A percentile compares a stretch with the other conserved stretches of the same genome.
Evolutionary conservation across 2,888 invertebrate genomes (phyloP).

Genomic region (Drosophila subquinaria): DNA sequence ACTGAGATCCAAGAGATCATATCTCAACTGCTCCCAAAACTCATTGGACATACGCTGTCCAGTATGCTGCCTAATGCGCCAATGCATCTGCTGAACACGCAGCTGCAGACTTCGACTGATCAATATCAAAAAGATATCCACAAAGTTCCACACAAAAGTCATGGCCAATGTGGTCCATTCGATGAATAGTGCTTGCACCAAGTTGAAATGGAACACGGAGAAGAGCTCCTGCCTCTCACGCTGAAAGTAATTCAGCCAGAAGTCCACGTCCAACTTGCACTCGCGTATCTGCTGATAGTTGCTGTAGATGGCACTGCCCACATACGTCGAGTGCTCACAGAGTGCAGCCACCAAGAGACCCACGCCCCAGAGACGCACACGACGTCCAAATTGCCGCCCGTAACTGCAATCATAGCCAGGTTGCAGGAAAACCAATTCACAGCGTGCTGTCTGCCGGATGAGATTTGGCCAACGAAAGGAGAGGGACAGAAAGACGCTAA

Average conservation of each 20-base stretch:
- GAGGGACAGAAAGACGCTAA: conserved; percentile 73
- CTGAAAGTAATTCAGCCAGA: conserved; percentile 80
- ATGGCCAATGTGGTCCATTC: conserved; percentile 85
- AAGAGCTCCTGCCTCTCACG: conserved; percentile 81
- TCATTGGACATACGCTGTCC: conserved; percentile 86
- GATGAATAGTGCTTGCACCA: conserved; percentile 73
- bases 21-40: conserved; percentile 89
- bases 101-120: conserved; percentile 89
- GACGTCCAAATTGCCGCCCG: conserved; percentile 63
- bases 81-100: conserved; percentile 88
- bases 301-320: conserved; percentile 72
- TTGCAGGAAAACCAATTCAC: conserved; percentile 78
- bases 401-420: conserved; percentile 71
- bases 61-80: conserved; percentile 85
- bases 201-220: conserved; percentile 67
- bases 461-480: conserved; percentile 83
- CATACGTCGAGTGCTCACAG: conserved; percentile 74
- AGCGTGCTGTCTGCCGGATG: conserved; percentile 71
- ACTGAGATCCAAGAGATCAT: conserved; percentile 88
- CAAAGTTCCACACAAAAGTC: conserved; percentile 91
- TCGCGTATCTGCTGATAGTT: conserved; percentile 78
- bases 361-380: conserved; percentile 76
- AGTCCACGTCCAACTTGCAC: conserved; percentile 80
- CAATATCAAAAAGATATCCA: conserved; percentile 90
- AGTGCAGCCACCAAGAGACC: conserved; percentile 69